Evolutionary conservation across 2,113 vertebrate species (phyloP).

Genomic region (Enhydra lutris): DNA sequence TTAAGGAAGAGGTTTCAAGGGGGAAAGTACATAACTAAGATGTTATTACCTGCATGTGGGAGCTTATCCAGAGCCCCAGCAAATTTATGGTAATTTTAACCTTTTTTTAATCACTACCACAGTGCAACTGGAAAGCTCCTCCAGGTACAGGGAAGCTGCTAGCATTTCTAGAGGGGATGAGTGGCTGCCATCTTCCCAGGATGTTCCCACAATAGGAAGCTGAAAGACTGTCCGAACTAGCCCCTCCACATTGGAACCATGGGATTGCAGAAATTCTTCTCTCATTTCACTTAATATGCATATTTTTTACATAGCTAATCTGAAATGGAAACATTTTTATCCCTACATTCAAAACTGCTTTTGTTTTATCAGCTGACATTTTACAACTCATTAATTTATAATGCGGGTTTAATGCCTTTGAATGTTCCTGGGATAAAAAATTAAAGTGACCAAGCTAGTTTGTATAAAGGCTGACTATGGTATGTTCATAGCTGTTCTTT

Average conservation of each 20-base stretch:
- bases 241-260: neutral
- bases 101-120: slow-evolving; percentile 74
- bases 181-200: neutral
- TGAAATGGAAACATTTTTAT: slow-evolving; percentile 79
- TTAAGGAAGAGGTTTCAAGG: slow-evolving; percentile 40
- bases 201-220: neutral
- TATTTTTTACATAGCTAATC: slow-evolving; percentile 77
- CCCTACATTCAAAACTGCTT: slow-evolving; percentile 74
- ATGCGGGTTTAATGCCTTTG: slow-evolving; percentile 74
- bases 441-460: slow-evolving; percentile 73
- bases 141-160: neutral
- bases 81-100: slow-evolving; percentile 56
- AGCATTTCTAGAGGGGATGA: neutral
- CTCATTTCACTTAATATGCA: slow-evolving; percentile 67
- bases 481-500: slow-evolving; percentile 38
- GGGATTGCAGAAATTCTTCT: slow-evolving; percentile 53
- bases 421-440: slow-evolving; percentile 74
- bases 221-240: neutral
- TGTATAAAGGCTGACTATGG: slow-evolving; percentile 58
- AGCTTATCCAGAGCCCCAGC: neutral
- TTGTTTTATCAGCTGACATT: slow-evolving; percentile 80
- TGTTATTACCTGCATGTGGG: neutral
- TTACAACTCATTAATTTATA: slow-evolving; percentile 80
- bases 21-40: neutral
- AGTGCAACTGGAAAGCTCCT: neutral